A percentile compares a stretch with the other conserved stretches of the same genome.
phyloP scores from a whole-genome alignment of 2,888 invertebrate genomes.

The Sarcophaga caerulescens region DNA sequence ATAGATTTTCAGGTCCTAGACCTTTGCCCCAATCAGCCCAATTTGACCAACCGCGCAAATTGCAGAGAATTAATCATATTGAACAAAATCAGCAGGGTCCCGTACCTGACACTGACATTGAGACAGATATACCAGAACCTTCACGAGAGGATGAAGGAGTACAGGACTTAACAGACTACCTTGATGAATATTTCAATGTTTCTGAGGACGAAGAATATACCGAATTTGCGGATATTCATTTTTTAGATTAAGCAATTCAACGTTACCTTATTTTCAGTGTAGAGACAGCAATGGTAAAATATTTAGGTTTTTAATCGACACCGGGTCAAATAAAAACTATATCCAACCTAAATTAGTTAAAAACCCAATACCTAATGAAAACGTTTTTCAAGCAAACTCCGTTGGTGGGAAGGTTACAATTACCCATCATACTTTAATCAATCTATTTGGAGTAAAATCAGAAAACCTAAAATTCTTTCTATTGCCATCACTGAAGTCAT shows the following conservation, averaged over 20 bases:
- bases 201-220: neutral
- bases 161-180: neutral
- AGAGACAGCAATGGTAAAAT: slow-evolving; percentile 23
- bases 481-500: too few species aligned
- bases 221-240: slow-evolving; percentile 13
- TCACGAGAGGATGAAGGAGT: neutral
- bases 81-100: neutral
- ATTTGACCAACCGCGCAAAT: neutral
- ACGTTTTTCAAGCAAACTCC: slow-evolving; percentile 2
- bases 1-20: neutral
- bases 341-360: slow-evolving; percentile 24
- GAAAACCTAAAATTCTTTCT: too few species aligned
- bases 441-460: neutral
- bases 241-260: too few species aligned
- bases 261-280: slow-evolving; percentile 30
- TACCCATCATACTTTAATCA: neutral
- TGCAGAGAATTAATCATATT: slow-evolving; percentile 21
- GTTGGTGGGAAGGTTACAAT: neutral
- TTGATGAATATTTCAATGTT: slow-evolving; percentile 10
- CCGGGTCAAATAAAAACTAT: slow-evolving; percentile 39
- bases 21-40: neutral
- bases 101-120: neutral
- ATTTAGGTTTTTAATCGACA: slow-evolving; percentile 46
- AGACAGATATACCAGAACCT: neutral
- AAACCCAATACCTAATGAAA: slow-evolving; percentile 34